Conservation (phyloP, 2,797 vertebrate genomes). For the Vipera ursinii region DNA sequence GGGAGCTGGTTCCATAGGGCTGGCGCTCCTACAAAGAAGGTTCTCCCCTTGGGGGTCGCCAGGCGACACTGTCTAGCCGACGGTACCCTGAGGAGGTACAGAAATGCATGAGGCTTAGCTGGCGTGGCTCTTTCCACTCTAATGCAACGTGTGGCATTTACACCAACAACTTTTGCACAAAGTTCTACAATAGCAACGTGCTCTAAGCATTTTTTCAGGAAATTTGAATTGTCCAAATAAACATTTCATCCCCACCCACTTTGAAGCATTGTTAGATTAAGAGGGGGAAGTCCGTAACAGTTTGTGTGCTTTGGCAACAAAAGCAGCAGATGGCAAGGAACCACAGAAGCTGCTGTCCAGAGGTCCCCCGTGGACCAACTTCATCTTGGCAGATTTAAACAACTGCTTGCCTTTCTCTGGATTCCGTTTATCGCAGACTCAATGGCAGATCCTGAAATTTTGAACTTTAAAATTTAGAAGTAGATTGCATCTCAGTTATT, state of each 20-base stretch:
- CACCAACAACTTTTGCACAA: neutral
- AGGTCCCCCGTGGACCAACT: neutral
- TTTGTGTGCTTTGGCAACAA: slow-evolving; percentile 22
- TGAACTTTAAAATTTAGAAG: neutral
- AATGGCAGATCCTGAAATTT: neutral
- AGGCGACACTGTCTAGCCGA: no score
- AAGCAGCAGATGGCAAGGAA: neutral
- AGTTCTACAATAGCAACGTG: neutral
- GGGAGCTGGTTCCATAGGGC: no score
- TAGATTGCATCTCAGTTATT: neutral
- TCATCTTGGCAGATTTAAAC: neutral
- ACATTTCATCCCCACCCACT: slow-evolving; percentile 45
- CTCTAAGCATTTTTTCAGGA: neutral
- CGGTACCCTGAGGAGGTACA: no score
- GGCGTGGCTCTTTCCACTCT: neutral
- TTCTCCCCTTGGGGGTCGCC: no score
- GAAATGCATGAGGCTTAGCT: neutral
- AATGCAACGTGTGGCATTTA: neutral
- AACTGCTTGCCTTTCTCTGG: slow-evolving; percentile 3
- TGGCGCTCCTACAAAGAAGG: no score
- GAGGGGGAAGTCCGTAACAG: slow-evolving; percentile 12
- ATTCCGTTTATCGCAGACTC: neutral
- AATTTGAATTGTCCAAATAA: slow-evolving; percentile 1
- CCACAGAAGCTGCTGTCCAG: slow-evolving; percentile 32
- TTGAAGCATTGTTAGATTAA: slow-evolving; percentile 36